Percentiles rank a stretch among this genome's conserved stretches.
Conservation (phyloP, 2,888 invertebrate species). For the Napeogenes sylphis region DNA sequence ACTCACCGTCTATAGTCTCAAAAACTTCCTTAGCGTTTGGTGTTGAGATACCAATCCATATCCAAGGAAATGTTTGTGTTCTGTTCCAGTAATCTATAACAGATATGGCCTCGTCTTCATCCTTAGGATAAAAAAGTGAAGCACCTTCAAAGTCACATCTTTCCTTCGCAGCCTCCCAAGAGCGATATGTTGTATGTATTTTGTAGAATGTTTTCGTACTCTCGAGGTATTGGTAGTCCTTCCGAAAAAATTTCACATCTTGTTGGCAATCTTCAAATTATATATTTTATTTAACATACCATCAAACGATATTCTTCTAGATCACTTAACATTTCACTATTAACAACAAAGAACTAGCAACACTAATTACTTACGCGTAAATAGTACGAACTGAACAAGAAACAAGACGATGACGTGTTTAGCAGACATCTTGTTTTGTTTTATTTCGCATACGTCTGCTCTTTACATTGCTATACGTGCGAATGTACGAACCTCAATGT, state of each 20-base stretch:
- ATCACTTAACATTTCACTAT: constrained; percentile 7
- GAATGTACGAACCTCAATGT: background rate
- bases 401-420: background rate
- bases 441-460: background rate
- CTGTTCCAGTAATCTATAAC: constrained; percentile 41
- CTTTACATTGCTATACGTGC: background rate
- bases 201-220: constrained; percentile 54
- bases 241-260: constrained; percentile 49
- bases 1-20: constrained; percentile 47
- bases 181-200: constrained; percentile 48
- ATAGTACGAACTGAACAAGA: background rate
- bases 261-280: constrained; percentile 48
- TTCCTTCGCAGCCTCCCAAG: constrained; percentile 50
- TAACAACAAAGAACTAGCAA: background rate
- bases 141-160: constrained; percentile 54
- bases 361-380: constrained; percentile 1
- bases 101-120: constrained; percentile 43
- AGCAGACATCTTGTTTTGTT: background rate
- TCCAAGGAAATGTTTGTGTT: constrained; percentile 38
- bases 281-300: background rate
- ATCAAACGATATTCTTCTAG: background rate
- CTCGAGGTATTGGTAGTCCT: constrained; percentile 53
- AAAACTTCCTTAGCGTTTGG: constrained; percentile 46
- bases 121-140: constrained; percentile 51
- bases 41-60: constrained; percentile 51